A percentile compares a stretch with the other conserved stretches of the same genome.
Conservation (phyloP, 1,140 invertebrate species). For the Thereuonema tuberculata region DNA sequence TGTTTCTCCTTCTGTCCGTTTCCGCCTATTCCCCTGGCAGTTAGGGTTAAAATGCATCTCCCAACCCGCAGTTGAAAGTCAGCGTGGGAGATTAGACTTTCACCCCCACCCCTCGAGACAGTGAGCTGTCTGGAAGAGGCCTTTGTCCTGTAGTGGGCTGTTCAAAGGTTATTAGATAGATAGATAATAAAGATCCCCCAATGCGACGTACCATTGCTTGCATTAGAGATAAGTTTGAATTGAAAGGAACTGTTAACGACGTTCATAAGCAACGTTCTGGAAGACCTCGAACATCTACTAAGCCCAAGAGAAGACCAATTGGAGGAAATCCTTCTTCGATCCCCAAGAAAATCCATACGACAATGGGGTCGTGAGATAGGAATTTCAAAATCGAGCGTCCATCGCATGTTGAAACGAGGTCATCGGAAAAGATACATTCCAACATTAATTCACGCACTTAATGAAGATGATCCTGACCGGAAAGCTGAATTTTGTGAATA, state of each 20-base stretch:
- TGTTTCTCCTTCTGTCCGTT: too few relatives aligned
- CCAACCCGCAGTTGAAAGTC: too few relatives aligned
- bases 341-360: slow-evolving; percentile 9
- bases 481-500: slow-evolving; percentile 13
- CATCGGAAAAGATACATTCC: slow-evolving; percentile 17
- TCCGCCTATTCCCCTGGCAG: too few relatives aligned
- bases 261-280: slow-evolving; percentile 7
- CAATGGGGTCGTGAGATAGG: slow-evolving; percentile 4
- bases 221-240: slow-evolving; percentile 13
- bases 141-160: too few relatives aligned
- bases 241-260: slow-evolving; percentile 9
- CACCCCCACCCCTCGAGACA: too few relatives aligned
- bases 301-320: slow-evolving; percentile 7
- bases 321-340: slow-evolving; percentile 8
- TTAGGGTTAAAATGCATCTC: too few relatives aligned
- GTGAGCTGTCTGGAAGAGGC: too few relatives aligned
- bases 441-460: slow-evolving; percentile 16
- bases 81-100: too few relatives aligned
- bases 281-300: slow-evolving; percentile 9
- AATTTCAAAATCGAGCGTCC: slow-evolving; percentile 11
- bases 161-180: too few relatives aligned
- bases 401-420: slow-evolving; percentile 12
- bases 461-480: slow-evolving; percentile 14
- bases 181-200: not conserved
- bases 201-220: slow-evolving; percentile 4